Evolutionary conservation across 2,113 vertebrate species (phyloP).

Genomic region (Oryzias melastigma): DNA sequence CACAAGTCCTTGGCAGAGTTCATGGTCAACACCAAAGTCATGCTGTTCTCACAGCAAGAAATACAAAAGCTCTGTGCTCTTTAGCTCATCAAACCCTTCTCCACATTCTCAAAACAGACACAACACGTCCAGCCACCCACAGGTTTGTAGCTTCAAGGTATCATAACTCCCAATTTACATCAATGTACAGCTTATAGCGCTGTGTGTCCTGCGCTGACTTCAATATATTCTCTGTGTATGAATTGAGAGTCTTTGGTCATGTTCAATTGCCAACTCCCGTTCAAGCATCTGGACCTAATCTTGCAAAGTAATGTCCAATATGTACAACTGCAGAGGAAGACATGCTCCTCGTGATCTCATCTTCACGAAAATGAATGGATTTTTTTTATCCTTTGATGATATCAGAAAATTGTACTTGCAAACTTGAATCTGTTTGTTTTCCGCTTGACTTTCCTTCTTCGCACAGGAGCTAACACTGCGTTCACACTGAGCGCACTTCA

Average conservation of each 20-base stretch:
- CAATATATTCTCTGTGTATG: constrained; percentile 61
- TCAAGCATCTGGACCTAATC: constrained; percentile 48
- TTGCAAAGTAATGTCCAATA: constrained; percentile 37
- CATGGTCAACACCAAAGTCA: constrained; percentile 47
- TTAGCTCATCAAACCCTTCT: constrained; percentile 6
- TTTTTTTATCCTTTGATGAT: constrained; percentile 18
- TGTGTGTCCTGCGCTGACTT: constrained; percentile 31
- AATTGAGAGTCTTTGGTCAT: constrained; percentile 56
- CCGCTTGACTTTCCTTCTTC: background rate
- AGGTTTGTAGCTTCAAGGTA: constrained; percentile 14
- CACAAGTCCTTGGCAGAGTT: constrained; percentile 41
- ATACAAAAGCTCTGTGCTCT: constrained; percentile 2
- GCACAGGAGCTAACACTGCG: too few species aligned
- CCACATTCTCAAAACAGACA: constrained; percentile 11
- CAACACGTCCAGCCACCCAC: constrained; percentile 5
- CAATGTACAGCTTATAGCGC: constrained; percentile 8
- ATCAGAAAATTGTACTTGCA: constrained; percentile 7
- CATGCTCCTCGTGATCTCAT: constrained; percentile 42
- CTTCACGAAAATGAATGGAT: constrained; percentile 17
- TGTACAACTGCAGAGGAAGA: constrained; percentile 18
- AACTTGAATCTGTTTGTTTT: background rate
- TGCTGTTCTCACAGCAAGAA: constrained; percentile 32
- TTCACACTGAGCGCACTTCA: too few species aligned
- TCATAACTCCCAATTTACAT: constrained; percentile 27
- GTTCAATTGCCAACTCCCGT: constrained; percentile 65